Conservation (phyloP, 1,140 invertebrate genomes). For the Caenorhabditis latens region DNA sequence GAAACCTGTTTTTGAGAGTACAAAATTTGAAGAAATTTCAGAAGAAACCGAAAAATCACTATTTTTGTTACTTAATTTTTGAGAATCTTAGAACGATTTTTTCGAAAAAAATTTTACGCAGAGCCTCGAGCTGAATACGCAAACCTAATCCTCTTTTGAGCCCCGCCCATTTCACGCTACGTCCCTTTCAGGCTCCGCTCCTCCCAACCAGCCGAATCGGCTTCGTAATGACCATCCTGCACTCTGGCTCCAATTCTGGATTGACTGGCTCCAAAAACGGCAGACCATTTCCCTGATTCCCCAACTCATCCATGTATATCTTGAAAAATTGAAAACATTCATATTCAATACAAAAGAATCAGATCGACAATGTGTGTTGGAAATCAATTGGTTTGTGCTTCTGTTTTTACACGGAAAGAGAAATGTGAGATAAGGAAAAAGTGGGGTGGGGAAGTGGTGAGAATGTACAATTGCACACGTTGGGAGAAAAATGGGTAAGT, state of each 20-base stretch:
- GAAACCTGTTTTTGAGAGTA: too few species aligned
- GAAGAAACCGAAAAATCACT: too few species aligned
- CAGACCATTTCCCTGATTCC: background rate
- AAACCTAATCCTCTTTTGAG: too few species aligned
- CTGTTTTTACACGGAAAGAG: conserved; percentile 1
- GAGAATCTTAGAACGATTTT: too few species aligned
- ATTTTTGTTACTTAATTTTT: too few species aligned
- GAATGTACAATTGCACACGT: conserved; percentile 1
- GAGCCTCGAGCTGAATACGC: too few species aligned
- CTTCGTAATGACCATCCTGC: conserved; percentile 49
- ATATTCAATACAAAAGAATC: too few species aligned
- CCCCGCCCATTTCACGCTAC: background rate
- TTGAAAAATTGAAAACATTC: too few species aligned
- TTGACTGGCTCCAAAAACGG: conserved; percentile 61
- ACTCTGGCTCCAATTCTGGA: conserved; percentile 35
- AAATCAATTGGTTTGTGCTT: too few species aligned
- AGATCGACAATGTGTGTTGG: too few species aligned
- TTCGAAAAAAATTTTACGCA: too few species aligned
- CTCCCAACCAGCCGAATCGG: conserved; percentile 44
- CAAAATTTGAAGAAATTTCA: too few species aligned
- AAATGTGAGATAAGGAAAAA: background rate
- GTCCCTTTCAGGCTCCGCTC: background rate
- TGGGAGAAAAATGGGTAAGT: background rate
- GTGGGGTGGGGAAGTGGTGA: background rate
- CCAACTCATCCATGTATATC: conserved; percentile 63